phyloP scores from a whole-genome alignment of 2,113 vertebrate species.

The Phainopepla nitens region DNA sequence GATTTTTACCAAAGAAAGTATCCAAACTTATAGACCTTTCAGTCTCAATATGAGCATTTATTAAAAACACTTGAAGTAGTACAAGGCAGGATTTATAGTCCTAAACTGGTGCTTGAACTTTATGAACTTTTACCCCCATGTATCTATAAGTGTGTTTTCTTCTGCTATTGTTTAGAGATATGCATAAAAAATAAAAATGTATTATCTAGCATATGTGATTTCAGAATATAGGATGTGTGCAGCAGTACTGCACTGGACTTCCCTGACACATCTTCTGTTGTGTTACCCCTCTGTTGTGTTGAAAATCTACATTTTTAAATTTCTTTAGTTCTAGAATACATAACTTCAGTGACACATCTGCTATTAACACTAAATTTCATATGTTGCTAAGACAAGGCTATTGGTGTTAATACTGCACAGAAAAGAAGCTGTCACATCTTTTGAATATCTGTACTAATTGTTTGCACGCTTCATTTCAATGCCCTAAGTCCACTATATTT shows the following conservation, averaged over 20 bases:
- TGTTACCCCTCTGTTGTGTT: background rate
- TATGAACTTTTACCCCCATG: background rate
- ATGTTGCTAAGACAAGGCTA: background rate
- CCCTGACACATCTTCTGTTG: background rate
- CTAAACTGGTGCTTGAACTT: background rate
- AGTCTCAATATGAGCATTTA: background rate
- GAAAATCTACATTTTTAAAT: background rate
- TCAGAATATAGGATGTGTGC: background rate
- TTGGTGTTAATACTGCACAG: background rate
- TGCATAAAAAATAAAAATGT: background rate
- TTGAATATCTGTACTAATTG: background rate
- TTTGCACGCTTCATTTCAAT: background rate
- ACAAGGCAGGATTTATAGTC: background rate
- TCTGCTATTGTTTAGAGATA: background rate
- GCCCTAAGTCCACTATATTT: background rate
- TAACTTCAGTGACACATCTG: background rate
- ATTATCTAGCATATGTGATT: background rate
- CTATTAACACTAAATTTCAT: background rate
- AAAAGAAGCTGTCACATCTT: background rate
- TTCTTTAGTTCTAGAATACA: background rate
- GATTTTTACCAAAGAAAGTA: background rate
- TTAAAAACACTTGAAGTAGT: background rate
- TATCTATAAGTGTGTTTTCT: background rate
- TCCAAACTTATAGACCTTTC: rapidly evolving
- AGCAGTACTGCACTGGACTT: background rate